These are phyloP conservation scores for Blastomussa wellsi DNA, from an alignment of 92 coral and sea anemone species.

Conservation along the genomic window DNA sequence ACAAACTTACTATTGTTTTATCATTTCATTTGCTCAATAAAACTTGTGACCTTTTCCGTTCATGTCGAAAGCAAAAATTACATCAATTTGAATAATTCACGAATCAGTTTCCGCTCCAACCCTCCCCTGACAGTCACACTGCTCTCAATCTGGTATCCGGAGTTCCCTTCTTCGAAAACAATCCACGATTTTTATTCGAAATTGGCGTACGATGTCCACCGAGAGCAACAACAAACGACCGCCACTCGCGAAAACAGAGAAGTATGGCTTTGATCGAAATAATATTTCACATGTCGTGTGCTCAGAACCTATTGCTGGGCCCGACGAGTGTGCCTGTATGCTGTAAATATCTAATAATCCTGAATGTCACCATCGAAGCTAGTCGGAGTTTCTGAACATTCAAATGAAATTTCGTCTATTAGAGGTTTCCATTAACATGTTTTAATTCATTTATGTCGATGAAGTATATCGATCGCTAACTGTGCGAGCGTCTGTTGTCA, in stretches of 20 bases:
- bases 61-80: background rate
- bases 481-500: background rate
- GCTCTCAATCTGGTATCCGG: background rate
- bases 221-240: constrained; percentile 35
- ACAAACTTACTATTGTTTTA: background rate
- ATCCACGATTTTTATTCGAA: background rate
- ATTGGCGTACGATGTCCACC: constrained; percentile 21
- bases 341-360: constrained; percentile 27
- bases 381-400: background rate
- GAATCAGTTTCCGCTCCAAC: constrained; percentile 2
- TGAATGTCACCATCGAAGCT: constrained; percentile 1
- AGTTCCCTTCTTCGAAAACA: background rate
- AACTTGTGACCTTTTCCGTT: constrained; percentile 1
- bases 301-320: background rate
- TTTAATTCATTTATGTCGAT: background rate
- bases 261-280: constrained; percentile 2
- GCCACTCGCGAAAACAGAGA: constrained; percentile 37
- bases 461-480: background rate
- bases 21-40: constrained; percentile 20
- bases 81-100: constrained; percentile 8
- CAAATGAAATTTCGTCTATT: constrained; percentile 1
- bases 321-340: background rate
- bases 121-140: constrained; percentile 27
- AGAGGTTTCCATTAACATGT: constrained; percentile 2
- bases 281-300: background rate